Evolutionary conservation across 1,140 invertebrate species (phyloP).

Genomic region (Trichonephila clavata): DNA sequence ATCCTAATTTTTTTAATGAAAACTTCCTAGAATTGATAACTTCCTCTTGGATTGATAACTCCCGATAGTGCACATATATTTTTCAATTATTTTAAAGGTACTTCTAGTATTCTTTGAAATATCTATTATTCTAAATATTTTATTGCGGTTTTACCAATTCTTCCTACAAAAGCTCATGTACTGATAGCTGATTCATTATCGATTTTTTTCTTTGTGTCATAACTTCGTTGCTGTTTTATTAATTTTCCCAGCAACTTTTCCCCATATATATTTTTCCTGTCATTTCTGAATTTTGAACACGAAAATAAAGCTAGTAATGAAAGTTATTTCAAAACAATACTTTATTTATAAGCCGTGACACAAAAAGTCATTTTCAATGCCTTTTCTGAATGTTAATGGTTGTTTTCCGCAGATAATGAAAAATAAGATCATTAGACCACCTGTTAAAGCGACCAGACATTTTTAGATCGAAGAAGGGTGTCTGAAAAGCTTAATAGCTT

Average conservation of each 20-base stretch:
- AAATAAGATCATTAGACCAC: constrained; percentile 5
- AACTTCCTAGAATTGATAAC: too few species aligned
- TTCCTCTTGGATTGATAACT: too few species aligned
- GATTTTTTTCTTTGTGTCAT: too few species aligned
- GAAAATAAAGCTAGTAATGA: not conserved
- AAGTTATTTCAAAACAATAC: not conserved
- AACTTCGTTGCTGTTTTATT: not conserved
- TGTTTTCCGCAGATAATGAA: not conserved
- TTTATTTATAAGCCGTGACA: not conserved
- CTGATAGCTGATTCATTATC: too few species aligned
- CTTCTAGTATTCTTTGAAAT: too few species aligned
- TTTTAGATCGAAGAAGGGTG: not conserved
- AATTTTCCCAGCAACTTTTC: not conserved
- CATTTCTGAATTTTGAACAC: not conserved
- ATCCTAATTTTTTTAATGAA: too few species aligned
- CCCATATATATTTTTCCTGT: not conserved
- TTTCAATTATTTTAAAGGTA: too few species aligned
- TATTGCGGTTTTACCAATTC: too few species aligned
- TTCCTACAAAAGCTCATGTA: too few species aligned
- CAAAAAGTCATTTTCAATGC: constrained; percentile 4
- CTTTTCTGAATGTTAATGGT: not conserved
- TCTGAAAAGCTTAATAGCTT: not conserved
- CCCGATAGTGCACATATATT: too few species aligned
- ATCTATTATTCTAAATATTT: too few species aligned
- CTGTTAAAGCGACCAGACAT: not conserved